Evolutionary conservation across 1,140 invertebrate genomes (phyloP).

Genomic region (Yoshiicerus persimilis): DNA sequence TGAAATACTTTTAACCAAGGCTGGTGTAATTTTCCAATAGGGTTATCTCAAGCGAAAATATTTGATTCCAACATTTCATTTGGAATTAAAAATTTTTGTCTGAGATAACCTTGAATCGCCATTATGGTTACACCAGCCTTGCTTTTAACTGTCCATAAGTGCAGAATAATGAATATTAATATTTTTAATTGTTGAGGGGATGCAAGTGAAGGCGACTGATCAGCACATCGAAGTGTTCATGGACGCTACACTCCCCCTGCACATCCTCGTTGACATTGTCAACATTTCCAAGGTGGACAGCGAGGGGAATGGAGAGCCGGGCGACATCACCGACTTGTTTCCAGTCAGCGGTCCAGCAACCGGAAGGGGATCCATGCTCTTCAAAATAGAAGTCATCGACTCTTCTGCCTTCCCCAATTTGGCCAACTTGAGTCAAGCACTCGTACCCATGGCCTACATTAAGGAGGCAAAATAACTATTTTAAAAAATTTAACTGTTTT

Average conservation of each 20-base stretch:
- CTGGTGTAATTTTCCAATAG: background rate
- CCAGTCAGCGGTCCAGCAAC: constrained; percentile 19
- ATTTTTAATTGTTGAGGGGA: background rate
- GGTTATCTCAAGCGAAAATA: too few species aligned
- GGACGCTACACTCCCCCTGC: background rate
- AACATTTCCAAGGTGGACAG: background rate
- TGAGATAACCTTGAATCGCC: too few species aligned
- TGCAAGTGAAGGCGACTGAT: background rate
- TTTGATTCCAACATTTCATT: too few species aligned
- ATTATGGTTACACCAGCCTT: too few species aligned
- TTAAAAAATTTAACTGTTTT: background rate
- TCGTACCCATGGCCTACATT: background rate
- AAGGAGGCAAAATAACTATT: background rate
- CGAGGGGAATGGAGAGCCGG: constrained; percentile 2
- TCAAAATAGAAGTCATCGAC: background rate
- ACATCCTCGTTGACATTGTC: background rate
- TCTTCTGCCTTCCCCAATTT: background rate
- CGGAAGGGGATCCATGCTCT: background rate
- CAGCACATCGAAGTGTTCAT: background rate
- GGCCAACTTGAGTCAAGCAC: background rate
- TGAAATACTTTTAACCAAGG: too few species aligned
- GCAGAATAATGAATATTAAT: background rate
- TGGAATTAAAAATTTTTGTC: too few species aligned
- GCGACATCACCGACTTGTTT: constrained; percentile 19
- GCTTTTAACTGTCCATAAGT: background rate